Evolutionary conservation across 1,140 invertebrate species (phyloP).

Genomic region (Leptinotarsa texana): DNA sequence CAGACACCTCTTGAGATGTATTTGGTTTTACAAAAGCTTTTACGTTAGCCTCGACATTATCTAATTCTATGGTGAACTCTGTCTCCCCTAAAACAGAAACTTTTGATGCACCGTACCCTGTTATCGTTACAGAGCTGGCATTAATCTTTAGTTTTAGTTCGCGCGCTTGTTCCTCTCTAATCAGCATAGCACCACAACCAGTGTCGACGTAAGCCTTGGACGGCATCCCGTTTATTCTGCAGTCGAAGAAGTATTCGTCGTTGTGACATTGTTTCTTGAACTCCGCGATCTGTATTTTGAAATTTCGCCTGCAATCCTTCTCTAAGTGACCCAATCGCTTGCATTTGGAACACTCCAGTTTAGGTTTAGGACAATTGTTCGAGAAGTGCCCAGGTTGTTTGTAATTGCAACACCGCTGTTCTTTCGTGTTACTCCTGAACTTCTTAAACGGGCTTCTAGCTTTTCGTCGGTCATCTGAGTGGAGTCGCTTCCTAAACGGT

Average conservation of each 20-base stretch:
- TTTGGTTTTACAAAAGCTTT: constrained; percentile 15
- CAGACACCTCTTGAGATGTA: not conserved
- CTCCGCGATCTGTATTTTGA: not conserved
- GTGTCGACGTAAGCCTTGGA: constrained; percentile 15
- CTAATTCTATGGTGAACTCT: constrained; percentile 13
- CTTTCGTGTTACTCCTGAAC: not conserved
- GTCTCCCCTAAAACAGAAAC: constrained; percentile 11
- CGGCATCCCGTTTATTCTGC: not conserved
- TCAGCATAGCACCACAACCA: constrained; percentile 21
- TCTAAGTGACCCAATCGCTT: constrained; percentile 7
- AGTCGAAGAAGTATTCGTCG: constrained; percentile 12
- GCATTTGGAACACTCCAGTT: constrained; percentile 8
- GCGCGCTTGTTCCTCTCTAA: not conserved
- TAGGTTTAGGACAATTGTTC: not conserved
- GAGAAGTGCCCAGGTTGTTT: constrained; percentile 7
- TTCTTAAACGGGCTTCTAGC: not conserved
- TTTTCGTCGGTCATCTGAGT: not conserved
- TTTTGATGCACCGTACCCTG: constrained; percentile 14
- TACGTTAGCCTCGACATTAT: constrained; percentile 11
- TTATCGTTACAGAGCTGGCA: constrained; percentile 16
- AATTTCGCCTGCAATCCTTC: constrained; percentile 3
- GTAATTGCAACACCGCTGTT: constrained; percentile 8
- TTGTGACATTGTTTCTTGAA: not conserved
- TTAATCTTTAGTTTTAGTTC: constrained; percentile 1
- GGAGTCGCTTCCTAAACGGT: not conserved